phyloP scores from a whole-genome alignment of 2,797 vertebrate species.

The Lophius americanus region DNA sequence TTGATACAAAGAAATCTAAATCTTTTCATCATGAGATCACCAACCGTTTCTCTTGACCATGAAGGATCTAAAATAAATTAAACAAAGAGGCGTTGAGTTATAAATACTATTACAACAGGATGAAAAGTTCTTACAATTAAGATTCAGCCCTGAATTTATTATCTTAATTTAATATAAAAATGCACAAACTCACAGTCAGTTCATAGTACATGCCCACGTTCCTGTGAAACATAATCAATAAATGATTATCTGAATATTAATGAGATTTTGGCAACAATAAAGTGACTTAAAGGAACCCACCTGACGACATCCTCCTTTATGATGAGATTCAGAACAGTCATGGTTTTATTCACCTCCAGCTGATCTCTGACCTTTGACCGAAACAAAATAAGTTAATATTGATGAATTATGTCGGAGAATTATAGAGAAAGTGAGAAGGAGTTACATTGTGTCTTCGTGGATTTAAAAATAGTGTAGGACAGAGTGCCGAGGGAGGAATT shows the following conservation, averaged over 20 bases:
- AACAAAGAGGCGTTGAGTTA: conserved; percentile 4
- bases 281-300: conserved; percentile 23
- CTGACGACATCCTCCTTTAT: conserved; percentile 8
- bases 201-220: neutral
- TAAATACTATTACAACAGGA: neutral
- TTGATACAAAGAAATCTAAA: neutral
- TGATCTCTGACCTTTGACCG: conserved; percentile 52
- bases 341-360: conserved; percentile 45
- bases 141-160: neutral
- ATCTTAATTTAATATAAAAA: neutral
- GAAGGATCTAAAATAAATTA: conserved; percentile 39
- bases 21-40: conserved; percentile 25
- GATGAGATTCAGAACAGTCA: conserved; percentile 57
- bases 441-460: too few relatives aligned
- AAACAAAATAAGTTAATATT: neutral
- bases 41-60: conserved; percentile 42
- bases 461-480: too few relatives aligned
- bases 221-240: conserved; percentile 35
- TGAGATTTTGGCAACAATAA: neutral
- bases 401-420: neutral
- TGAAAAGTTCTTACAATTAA: neutral
- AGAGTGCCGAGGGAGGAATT: too few relatives aligned
- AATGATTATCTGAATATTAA: conserved; percentile 1
- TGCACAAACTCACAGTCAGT: conserved; percentile 35
- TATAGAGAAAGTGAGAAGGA: too few relatives aligned